Evolutionary conservation across 2,888 invertebrate genomes (phyloP), one percentile per base, ranked within the genome.

Genomic region (Frankliniella intonsa): DNA sequence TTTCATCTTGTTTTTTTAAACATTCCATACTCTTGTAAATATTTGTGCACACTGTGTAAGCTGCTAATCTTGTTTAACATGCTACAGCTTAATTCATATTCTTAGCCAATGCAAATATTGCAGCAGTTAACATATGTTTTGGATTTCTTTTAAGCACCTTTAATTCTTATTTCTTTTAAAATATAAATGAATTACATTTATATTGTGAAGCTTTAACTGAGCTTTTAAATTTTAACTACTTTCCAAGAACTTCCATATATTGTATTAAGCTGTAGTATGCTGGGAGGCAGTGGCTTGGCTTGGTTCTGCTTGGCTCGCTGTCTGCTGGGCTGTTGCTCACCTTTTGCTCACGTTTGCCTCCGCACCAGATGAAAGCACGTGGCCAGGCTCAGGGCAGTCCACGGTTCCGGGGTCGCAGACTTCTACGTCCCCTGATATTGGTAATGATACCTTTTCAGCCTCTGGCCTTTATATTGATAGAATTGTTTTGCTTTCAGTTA

Each of bases 341-440:
- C 25, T 76, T 76, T 25, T 76, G 69, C 69, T 76, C 69, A 76
- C 69, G 69, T 76, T 76, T 76, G 69, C n/a, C n/a, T n/a, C n/a
- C 69, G 69, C 69, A 76, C 69, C 69, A 76, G 69, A 76, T 76
- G 69, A 76, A 76, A 76, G 69, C 69, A 76, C 69, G 69, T 76
- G 69, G 69, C 69, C 69, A 76, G 69, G 69, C 69, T 76, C 69
- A 76, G 69, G 69, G 69, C 69, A 76, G 69, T 76, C 69, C 22
- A 76, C 69, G 69, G 69, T 76, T 76, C 69, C 69, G 69, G 69
- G 69, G 69, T 76, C 69, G 69, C 69, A 76, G 69, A 76, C 69
- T 22, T 76, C 69, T 76, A 76, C 69, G 69, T 76, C 69, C 69
- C 69, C 69, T 76, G 69, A 76, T 12, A 76, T 76, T 25, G 69